Evolutionary conservation across 1,140 invertebrate genomes (phyloP), one percentile per base, ranked within the genome.

Genomic region (Eriocheir sinensis): DNA sequence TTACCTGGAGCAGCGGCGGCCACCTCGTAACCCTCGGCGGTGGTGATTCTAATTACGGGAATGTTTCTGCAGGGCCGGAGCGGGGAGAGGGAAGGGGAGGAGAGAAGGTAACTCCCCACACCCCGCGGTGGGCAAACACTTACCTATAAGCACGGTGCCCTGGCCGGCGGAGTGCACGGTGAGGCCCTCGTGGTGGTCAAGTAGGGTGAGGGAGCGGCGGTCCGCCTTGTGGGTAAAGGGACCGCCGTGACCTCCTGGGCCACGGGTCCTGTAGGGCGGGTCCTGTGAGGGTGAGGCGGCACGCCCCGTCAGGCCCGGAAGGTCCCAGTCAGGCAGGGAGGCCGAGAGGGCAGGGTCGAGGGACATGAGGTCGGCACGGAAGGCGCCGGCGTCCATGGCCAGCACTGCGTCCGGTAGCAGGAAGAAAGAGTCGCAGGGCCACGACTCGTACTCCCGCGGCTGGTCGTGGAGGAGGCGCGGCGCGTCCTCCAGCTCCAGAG

Each of bases 391-490:
- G 81, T 95, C 95, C 95, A 95, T 95, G 30, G 94, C 92, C 53
- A 95, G 93, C 48, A 95, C 95, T 32, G 95, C 94, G 92, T 95
- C 95, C 4, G 95, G 95, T 9, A 95, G 89, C 4, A 95, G 92
- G 60, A 95, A 95, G 94, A 95, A 95, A 27, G 95, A 95, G 72
- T 95, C 95, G 40, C 95, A 95, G 17, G 95, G 94, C 95, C 95
- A 95, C 44, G 95, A 95, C 81, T 95, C 95, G 95, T 95, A 95
- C 92, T 95, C 95, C 85, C 94, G 72, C 21, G 48, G 93, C 90
- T 92, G 92, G 86, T 94, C 93, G 60, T 89, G 91, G 27, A 89
- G 53, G 79, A 91, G 81, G 9, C 94, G 86, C 15, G 91, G 89
- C 38, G 32, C 80, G 53, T 92, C 89, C 92, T 95, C 94, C 40